Evolutionary conservation across 2,113 vertebrate species (phyloP), one percentile per base, ranked within the genome.

Genomic region (Butorides virescens): DNA sequence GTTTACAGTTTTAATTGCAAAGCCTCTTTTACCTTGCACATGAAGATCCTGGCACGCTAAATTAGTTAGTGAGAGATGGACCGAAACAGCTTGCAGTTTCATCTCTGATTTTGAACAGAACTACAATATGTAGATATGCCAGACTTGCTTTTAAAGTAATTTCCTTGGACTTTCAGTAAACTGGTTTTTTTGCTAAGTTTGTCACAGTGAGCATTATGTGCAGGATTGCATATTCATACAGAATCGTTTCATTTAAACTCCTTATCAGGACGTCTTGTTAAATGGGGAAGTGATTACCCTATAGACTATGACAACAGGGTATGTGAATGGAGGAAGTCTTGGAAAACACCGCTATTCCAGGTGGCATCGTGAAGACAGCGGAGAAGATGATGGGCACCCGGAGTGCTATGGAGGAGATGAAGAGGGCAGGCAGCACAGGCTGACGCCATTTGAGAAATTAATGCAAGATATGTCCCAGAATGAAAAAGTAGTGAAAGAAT

Each of bases 391-490:
- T 72, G 76, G 71, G 14, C 95, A 82, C 34, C 32, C 27, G 0
- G 97, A 98, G 70, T n/a, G 98, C 96, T 97, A 92, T 65, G 98
- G 98, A 34, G 98, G 98, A 9, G 98, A 98, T 2, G 98, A 98
- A 75, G 98, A 98, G 25, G 97, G 92, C 39, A 97, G 91, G 63
- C 86, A 97, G n/a, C 98, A 95, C 74, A 98, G 95, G 63, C 98
- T 99, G 95, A 99, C 99, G 1, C 99, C 99, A 0, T 98, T 99
- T 75, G 99, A 99, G 97, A 99, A 98, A 91, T 97, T 99, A 67
- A 99, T 98, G 70, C 98, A 98, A 94, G 99, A 99, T 92, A 99
- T 99, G 99, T 98, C 99, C 91, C 99, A 99, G 61, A 99, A 99
- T 86, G 99, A 99, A 97, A 99, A 98, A 96, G 98, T 99, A 83